Evolutionary conservation across 2,113 vertebrate genomes (phyloP).

Genomic region (Siphamia tubifer): DNA sequence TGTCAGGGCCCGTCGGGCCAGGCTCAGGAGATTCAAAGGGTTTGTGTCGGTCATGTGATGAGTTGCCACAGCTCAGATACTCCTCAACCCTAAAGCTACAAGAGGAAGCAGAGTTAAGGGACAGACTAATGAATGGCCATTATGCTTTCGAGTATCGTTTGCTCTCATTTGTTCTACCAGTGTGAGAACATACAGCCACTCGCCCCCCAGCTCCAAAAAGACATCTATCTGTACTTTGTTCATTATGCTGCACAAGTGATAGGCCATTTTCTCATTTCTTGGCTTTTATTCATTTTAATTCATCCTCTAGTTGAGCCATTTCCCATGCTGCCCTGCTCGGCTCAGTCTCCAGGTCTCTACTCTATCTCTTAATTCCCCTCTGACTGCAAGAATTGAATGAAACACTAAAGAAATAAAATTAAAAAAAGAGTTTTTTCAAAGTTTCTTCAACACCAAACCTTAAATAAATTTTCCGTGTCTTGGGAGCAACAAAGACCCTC

Average conservation of each 20-base stretch:
- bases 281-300: constrained; percentile 76
- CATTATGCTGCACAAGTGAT: constrained; percentile 69
- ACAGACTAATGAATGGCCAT: constrained; percentile 64
- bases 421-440: constrained; percentile 38
- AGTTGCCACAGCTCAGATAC: constrained; percentile 51
- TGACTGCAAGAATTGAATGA: constrained; percentile 55
- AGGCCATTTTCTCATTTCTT: constrained; percentile 68
- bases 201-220: constrained; percentile 50
- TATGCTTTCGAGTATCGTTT: constrained; percentile 53
- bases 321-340: constrained; percentile 48
- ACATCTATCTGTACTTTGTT: constrained; percentile 70
- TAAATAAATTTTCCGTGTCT: constrained; percentile 24
- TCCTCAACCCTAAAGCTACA: constrained; percentile 38
- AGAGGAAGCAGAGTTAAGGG: constrained; percentile 65
- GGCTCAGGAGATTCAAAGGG: constrained; percentile 29
- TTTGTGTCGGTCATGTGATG: constrained; percentile 46
- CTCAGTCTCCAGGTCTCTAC: constrained; percentile 49
- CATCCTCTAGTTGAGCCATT: constrained; percentile 61
- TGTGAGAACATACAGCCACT: constrained; percentile 58
- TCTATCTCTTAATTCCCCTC: constrained; percentile 65
- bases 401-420: constrained; percentile 22
- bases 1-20: constrained; percentile 45
- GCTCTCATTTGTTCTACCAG: constrained; percentile 53
- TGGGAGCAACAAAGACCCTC: constrained; percentile 13
- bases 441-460: constrained; percentile 36